These are phyloP conservation scores for Micronycteris hirsuta DNA, from an alignment of 2,113 vertebrate genomes.

Conservation along the genomic window DNA sequence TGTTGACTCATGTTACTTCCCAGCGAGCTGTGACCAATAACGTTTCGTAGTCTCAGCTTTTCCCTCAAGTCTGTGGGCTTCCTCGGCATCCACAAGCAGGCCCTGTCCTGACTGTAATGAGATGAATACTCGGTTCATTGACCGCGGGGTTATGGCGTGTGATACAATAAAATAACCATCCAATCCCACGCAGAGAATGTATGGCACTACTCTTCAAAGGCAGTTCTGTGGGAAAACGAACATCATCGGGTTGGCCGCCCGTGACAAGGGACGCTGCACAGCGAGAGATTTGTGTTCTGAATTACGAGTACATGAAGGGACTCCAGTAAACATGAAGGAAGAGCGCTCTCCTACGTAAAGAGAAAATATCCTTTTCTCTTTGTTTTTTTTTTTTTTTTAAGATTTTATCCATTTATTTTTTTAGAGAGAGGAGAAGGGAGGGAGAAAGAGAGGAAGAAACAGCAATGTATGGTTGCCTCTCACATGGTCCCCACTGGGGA, in stretches of 20 bases:
- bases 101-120: neutral
- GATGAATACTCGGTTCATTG: neutral
- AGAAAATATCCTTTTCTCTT: neutral
- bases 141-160: neutral
- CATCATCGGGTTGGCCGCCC: accelerated
- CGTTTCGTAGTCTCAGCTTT: neutral
- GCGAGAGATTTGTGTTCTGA: neutral
- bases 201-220: neutral
- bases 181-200: neutral
- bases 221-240: neutral
- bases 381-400: too few relatives aligned
- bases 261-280: neutral
- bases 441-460: too few relatives aligned
- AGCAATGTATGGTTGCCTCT: too few relatives aligned
- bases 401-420: too few relatives aligned
- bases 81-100: neutral
- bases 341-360: neutral
- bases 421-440: too few relatives aligned
- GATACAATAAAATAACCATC: neutral
- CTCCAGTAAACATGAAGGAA: neutral
- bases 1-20: neutral
- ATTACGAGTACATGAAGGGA: neutral
- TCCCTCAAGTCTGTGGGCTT: neutral
- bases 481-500: too few relatives aligned
- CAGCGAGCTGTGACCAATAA: neutral